Base-by-base conservation (phyloP, 2,888 invertebrate genomes). In the Brenthis ino region DNA sequence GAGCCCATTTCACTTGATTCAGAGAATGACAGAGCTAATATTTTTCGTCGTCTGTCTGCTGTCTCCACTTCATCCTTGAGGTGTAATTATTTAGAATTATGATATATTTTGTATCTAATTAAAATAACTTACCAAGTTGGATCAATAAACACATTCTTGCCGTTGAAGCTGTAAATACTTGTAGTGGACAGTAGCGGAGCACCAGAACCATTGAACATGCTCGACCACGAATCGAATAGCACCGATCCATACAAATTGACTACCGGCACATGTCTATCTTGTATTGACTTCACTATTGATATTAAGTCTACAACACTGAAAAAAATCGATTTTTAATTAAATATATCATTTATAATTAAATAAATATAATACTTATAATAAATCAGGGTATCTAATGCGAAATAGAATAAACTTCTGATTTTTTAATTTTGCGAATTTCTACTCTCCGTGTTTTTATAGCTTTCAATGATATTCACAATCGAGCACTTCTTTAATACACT, bases 221-320 rank as follows among this genome's bases (percentile, higher is more conserved):
- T 83, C 2, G 71, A 58, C 91, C 91, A 93, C 0, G 89, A 86
- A 4, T 82, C 74, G 56, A 90, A 91, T n/a, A 92, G 74, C 2
- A 77, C 33, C 13, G 88, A 80, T 2, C 81, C 82, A 0, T 79
- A 70, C 0, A 86, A 69, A 66, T 91, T 91, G 0, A 78, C 80
- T 0, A 91, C 86, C 0, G 88, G 87, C 0, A 85, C 65, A 6
- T 80, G 56, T n/a, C 67, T 69, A 16, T 72, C 70, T 2, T 63
- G 43, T 1, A 67, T 55, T 20, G 20, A 65, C 43, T 78, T 78
- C 2, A 87, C 82, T 60, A 87, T 69, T 13, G 79, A 76, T 33
- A 70, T 76, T 3, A 85, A 74, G 56, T 85, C 77, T 74, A 81
- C 79, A 6, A 77, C 69, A 20, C 87, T 88, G 77, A 16, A 76